Base-by-base conservation (phyloP, 2,888 invertebrate genomes). In the Spisula solida region DNA sequence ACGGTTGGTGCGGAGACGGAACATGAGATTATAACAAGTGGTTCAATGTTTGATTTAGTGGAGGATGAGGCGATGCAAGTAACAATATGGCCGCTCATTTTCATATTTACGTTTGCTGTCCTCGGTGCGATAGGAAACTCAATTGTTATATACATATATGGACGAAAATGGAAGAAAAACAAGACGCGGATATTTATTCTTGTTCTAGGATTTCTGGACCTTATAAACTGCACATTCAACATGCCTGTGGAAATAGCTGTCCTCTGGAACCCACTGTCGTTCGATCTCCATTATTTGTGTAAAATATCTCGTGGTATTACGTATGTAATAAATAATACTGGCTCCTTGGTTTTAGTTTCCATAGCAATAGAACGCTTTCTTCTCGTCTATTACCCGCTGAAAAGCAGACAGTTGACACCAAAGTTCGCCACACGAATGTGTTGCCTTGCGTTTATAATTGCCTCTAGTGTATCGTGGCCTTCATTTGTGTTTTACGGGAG, bases 401-500 rank as follows among this genome's bases (percentile, higher is more conserved):
- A 84, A 82, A 88, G 88, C 81, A 85, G 91, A 6, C 86, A 87
- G 48, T 81, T 91, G 18, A 91, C 91, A 6, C 88, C 91, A 0
- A 87, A 55, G 34, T 88, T 87, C 31, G 91, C 91, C 25, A 91
- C 91, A 75, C 34, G 18, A 10, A 86, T 91, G 88, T 91, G 91
- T 47, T 34, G 89, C 0, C 20, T 86, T 20, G 84, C 91, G 6
- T 88, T 91, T n/a, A 41, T 89, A 6, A 86, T 92, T 4, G 87
- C 90, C 18, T 47, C 84, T 0, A 47, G 51, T 12, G 85, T 92
- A 5, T 88, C 91, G n/a, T 90, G 91, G 89, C 92, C 91, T 6
- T 88, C 91, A 12, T 92, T 90, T 48, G 87, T 92, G 18, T 91
- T 92, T 70, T 92, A 92, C 48, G 91, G 92, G 0, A 91, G 86